Conservation (phyloP, 1,140 invertebrate genomes). For the Drosophila asahinai region DNA sequence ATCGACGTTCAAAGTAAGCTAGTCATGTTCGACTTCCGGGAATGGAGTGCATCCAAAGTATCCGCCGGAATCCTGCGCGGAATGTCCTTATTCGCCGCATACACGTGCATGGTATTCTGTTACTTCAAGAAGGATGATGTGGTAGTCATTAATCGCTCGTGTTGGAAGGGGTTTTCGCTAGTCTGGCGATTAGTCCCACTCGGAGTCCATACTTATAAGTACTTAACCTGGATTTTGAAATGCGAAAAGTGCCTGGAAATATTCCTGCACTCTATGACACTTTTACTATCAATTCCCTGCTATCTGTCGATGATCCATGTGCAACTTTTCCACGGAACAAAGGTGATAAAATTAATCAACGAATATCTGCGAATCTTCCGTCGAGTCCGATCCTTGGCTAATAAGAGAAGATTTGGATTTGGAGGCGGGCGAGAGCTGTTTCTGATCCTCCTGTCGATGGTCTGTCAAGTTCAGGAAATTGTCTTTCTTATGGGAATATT, state of each 20-base stretch:
- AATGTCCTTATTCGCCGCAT: slow-evolving; percentile 7
- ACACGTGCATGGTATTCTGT: slow-evolving; percentile 8
- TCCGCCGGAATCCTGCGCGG: slow-evolving; percentile 2
- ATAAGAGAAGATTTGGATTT: neutral
- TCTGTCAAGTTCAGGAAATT: slow-evolving; percentile 25
- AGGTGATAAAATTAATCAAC: slow-evolving; percentile 27
- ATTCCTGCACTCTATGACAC: neutral
- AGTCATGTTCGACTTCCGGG: neutral
- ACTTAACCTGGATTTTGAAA: neutral
- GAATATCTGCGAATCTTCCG: slow-evolving; percentile 32
- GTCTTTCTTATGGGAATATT: neutral
- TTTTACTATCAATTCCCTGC: slow-evolving; percentile 3
- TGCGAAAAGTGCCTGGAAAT: neutral
- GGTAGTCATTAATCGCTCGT: neutral
- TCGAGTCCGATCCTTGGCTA: neutral
- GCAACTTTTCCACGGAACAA: slow-evolving; percentile 6
- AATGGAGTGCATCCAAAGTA: neutral
- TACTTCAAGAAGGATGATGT: neutral
- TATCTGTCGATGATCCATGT: slow-evolving; percentile 23
- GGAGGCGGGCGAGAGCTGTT: slow-evolving; percentile 28
- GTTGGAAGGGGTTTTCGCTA: slow-evolving; percentile 20
- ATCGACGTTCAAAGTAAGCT: neutral
- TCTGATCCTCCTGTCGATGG: slow-evolving; percentile 16
- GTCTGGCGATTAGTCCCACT: neutral
- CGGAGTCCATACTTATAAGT: neutral